Conservation (phyloP, 1,140 invertebrate genomes). For the Oscheius sp. region DNA sequence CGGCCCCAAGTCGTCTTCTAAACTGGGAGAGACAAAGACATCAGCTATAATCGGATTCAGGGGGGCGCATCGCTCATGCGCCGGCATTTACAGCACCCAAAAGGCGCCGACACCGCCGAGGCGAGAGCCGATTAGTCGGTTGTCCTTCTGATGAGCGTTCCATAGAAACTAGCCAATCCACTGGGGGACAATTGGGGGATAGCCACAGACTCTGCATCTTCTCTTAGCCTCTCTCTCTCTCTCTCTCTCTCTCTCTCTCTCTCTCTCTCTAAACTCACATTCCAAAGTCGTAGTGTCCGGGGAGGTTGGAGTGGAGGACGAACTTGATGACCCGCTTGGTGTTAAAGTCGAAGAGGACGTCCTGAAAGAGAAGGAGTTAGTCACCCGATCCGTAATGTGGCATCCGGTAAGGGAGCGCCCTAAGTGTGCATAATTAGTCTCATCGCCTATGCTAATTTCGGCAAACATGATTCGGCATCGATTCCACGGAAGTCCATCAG, state of each 20-base stretch:
- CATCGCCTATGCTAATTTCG: not conserved
- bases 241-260: too few species aligned
- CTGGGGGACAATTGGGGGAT: too few species aligned
- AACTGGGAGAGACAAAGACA: not conserved
- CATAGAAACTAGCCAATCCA: too few species aligned
- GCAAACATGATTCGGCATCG: constrained; percentile 8
- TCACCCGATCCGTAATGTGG: not conserved
- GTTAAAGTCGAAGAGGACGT: constrained; percentile 90
- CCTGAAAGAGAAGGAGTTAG: constrained; percentile 68
- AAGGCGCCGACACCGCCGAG: constrained; percentile 1
- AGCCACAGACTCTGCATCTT: too few species aligned
- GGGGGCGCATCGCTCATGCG: not conserved
- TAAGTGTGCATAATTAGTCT: not conserved
- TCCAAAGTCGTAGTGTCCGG: constrained; percentile 98
- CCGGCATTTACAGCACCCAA: constrained; percentile 1
- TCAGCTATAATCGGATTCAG: constrained; percentile 5
- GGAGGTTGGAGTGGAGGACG: constrained; percentile 95
- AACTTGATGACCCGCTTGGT: constrained; percentile 92
- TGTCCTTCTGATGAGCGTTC: too few species aligned
- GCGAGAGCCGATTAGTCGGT: not conserved
- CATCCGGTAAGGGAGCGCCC: not conserved
- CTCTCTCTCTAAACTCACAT: too few species aligned
- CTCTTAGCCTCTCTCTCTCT: too few species aligned
- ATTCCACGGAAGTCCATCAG: too few species aligned
- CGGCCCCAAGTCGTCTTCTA: too few species aligned